Percentiles rank a stretch among this genome's conserved stretches.
Evolutionary conservation across 2,797 vertebrate species (phyloP).

Genomic region (Scyliorhinus canicula): DNA sequence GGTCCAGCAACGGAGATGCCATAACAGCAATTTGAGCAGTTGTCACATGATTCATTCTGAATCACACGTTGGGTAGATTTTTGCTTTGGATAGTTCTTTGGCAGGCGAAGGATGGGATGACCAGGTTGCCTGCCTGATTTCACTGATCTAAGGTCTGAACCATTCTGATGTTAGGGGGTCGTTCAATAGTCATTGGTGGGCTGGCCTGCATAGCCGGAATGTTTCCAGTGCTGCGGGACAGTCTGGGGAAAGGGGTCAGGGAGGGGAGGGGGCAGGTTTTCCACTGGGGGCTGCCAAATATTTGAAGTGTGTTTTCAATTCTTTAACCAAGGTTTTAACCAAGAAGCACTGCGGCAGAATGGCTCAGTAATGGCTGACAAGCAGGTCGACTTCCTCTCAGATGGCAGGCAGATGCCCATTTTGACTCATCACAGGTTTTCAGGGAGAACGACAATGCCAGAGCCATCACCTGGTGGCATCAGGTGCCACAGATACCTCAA

Average conservation of each 20-base stretch:
- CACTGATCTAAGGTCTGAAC: not conserved
- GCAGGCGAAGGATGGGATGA: too few relatives aligned
- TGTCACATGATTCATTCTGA: not conserved
- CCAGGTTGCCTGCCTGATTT: not conserved
- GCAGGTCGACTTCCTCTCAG: too few relatives aligned
- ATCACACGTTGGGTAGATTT: not conserved
- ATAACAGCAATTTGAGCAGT: not conserved
- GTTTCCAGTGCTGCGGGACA: not conserved
- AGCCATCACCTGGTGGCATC: too few relatives aligned
- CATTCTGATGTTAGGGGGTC: not conserved
- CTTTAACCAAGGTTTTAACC: not conserved
- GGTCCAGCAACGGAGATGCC: too few relatives aligned
- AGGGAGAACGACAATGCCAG: too few relatives aligned
- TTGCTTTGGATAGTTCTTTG: not conserved
- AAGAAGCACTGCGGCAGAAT: too few relatives aligned
- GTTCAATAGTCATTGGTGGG: not conserved
- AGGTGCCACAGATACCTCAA: too few relatives aligned
- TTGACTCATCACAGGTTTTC: too few relatives aligned
- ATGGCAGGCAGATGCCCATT: too few relatives aligned
- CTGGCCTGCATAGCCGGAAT: too few relatives aligned
- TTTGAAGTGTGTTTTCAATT: not conserved
- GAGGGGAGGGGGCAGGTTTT: not conserved
- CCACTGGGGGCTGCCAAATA: not conserved
- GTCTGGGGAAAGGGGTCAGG: not conserved
- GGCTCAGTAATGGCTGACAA: too few relatives aligned